These are phyloP conservation scores for Euplexia lucipara DNA, from an alignment of 2,888 invertebrate species.

Conservation along the genomic window DNA sequence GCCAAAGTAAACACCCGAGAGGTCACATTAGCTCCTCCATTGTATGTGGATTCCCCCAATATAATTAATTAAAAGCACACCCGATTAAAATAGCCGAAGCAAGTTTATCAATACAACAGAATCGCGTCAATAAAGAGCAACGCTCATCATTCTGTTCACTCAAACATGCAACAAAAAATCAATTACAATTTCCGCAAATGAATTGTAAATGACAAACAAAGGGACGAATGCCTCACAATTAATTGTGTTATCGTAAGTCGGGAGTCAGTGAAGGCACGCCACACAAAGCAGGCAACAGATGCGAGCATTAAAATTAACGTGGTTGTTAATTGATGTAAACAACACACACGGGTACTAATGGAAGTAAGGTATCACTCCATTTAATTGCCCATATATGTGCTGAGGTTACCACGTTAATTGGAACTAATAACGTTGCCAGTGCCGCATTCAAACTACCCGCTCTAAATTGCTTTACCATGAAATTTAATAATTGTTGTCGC, in stretches of 20 bases:
- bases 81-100: constrained; percentile 11
- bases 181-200: constrained; percentile 7
- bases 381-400: constrained; percentile 89
- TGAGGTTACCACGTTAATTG: constrained; percentile 90
- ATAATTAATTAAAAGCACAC: constrained; percentile 19
- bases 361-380: constrained; percentile 90
- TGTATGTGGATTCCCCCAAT: constrained; percentile 6
- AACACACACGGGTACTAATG: constrained; percentile 85
- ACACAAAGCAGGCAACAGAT: constrained; percentile 76
- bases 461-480: constrained; percentile 73
- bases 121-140: constrained; percentile 18
- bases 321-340: constrained; percentile 89
- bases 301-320: constrained; percentile 85
- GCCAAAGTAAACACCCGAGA: not conserved
- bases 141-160: constrained; percentile 18
- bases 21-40: too few relatives aligned
- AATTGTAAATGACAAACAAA: constrained; percentile 57
- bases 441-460: constrained; percentile 78
- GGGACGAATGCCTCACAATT: constrained; percentile 58
- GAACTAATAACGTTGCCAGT: constrained; percentile 86
- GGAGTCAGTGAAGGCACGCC: constrained; percentile 71
- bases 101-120: constrained; percentile 29
- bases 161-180: constrained; percentile 43
- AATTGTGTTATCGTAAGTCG: constrained; percentile 63
- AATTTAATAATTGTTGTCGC: constrained; percentile 68